Conservation (phyloP, 2,113 vertebrate genomes). For the Tupaia tana region DNA sequence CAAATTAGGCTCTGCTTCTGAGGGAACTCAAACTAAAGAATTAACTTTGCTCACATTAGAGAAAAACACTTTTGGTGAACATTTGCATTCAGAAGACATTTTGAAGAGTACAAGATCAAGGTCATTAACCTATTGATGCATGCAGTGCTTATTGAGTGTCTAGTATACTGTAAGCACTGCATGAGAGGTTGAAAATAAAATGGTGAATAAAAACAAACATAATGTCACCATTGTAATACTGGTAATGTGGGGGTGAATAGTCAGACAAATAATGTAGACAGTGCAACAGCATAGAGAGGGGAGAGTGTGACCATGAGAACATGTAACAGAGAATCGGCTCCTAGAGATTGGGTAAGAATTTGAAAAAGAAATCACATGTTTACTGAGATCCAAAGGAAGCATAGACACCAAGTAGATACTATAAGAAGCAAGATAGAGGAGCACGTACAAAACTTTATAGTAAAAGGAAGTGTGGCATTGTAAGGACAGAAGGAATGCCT, state of each 20-base stretch:
- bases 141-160: neutral
- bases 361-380: neutral
- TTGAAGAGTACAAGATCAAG: neutral
- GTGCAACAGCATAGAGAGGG: neutral
- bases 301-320: neutral
- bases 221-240: neutral
- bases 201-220: neutral
- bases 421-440: neutral
- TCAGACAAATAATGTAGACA: neutral
- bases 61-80: neutral
- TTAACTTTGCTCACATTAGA: neutral
- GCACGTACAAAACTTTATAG: neutral
- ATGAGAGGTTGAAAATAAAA: neutral
- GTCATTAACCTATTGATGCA: neutral
- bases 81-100: neutral
- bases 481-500: neutral
- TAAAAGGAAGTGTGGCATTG: neutral
- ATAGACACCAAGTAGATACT: neutral
- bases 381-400: neutral
- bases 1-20: neutral
- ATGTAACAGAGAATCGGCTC: neutral
- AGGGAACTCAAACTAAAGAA: neutral
- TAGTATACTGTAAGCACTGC: neutral
- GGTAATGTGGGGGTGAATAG: neutral
- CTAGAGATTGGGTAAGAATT: neutral